Percentiles rank a stretch among this genome's conserved stretches.
phyloP scores from a whole-genome alignment of 2,113 vertebrate genomes.

The Alces alces region DNA sequence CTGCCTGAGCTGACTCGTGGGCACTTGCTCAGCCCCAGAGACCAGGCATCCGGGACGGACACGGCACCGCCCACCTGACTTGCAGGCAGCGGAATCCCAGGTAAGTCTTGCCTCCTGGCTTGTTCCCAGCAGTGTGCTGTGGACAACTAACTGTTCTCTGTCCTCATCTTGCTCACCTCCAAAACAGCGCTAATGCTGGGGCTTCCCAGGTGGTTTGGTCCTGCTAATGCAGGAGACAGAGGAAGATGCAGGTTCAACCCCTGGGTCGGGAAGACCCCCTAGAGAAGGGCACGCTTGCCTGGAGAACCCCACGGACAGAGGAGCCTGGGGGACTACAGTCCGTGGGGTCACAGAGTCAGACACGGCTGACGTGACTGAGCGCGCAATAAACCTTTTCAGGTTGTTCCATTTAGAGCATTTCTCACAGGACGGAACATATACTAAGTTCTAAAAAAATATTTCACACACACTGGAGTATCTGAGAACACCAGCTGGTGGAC shows the following conservation, averaged over 20 bases:
- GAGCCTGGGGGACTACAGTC: background rate
- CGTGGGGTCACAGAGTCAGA: background rate
- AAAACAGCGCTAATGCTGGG: background rate
- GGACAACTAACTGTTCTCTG: background rate
- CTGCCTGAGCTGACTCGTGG: background rate
- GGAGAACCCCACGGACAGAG: background rate
- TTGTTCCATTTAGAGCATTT: background rate
- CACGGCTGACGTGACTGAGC: background rate
- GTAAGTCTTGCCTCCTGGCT: background rate
- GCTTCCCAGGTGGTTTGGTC: background rate
- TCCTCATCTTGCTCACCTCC: background rate
- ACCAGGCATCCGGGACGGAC: rapidly evolving
- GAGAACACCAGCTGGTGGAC: background rate
- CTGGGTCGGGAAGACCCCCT: background rate
- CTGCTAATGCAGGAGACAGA: background rate
- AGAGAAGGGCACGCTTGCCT: background rate
- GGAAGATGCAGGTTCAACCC: background rate
- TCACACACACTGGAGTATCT: background rate
- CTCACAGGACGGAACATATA: background rate
- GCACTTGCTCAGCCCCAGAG: background rate
- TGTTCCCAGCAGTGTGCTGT: background rate
- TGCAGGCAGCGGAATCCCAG: background rate
- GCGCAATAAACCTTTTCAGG: background rate
- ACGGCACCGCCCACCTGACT: background rate
- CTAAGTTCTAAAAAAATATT: background rate